Percentiles rank a stretch among this genome's conserved stretches.
These are phyloP conservation scores for Microchrysa polita DNA, from an alignment of 2,888 invertebrate genomes.

Conservation along the genomic window DNA sequence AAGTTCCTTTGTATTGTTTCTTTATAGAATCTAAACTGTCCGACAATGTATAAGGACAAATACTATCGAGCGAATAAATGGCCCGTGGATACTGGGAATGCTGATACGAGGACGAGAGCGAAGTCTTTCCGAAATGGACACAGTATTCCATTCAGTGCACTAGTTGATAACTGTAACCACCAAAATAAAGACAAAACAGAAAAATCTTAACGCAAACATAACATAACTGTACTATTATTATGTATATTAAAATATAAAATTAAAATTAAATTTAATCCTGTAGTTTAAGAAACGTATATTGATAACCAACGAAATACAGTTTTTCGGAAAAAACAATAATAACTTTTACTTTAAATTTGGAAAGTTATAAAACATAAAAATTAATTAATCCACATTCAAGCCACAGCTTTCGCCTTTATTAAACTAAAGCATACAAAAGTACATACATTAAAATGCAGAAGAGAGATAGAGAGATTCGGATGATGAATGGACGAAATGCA, in stretches of 20 bases:
- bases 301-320: neutral
- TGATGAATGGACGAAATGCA: no score
- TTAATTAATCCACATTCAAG: no score
- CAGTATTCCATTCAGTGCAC: slow-evolving; percentile 50
- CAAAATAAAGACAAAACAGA: slow-evolving; percentile 7
- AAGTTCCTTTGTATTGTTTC: no score
- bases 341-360: no score
- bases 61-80: slow-evolving; percentile 75
- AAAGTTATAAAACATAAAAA: no score
- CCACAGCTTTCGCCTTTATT: no score
- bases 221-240: neutral
- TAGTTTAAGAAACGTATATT: neutral
- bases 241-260: no score
- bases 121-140: slow-evolving; percentile 51
- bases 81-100: slow-evolving; percentile 61
- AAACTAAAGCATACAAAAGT: no score
- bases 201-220: neutral
- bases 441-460: no score
- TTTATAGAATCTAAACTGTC: slow-evolving; percentile 75
- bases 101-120: slow-evolving; percentile 62
- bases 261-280: no score
- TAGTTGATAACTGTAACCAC: slow-evolving; percentile 44
- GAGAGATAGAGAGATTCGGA: no score
- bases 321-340: no score
- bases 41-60: slow-evolving; percentile 90